Evolutionary conservation across 1,140 invertebrate genomes (phyloP), one percentile per base, ranked within the genome.

Genomic region (Heliconius hermathena): DNA sequence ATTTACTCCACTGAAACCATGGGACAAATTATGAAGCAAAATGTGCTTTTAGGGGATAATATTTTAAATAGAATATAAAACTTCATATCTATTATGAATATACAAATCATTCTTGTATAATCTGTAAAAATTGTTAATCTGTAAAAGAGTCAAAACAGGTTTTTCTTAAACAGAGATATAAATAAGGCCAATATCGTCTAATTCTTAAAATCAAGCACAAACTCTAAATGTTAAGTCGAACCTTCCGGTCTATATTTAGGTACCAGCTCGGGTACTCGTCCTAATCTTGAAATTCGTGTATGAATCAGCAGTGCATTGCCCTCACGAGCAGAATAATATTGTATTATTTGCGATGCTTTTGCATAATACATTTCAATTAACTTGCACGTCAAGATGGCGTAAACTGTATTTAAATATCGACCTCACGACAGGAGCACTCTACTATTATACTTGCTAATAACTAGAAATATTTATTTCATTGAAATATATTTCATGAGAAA

Each of bases 351-450:
- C 86, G 82, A 36, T 82, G 74, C 79, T 87, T 89, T 90, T 87
- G 87, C 89, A 90, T 91, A 88, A 87, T 88, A 91, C 85, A 90
- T 90, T 89, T 88, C 85, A 91, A 91, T 92, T 91, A 92, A 87
- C 82, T 81, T 87, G 86, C 84, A 79, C 79, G 86, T 88, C 87
- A 87, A 88, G 85, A 84, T 89, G 82, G 82, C 81, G 83, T 85
- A 84, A 88, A 87, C 83, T 84, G 84, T 81, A 92, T 91, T 91
- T 88, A 85, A 92, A 90, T 91, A 90, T 87, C 86, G 86, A 88
- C 85, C 86, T 90, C 88, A 90, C 88, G 89, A 89, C 84, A 81
- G 73, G 79, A 82, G 83, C 87, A 86, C 83, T 74, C 81, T 80
- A 78, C 71, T 77, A 86, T 87, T 87, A 85, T 80, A 87, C 84